phyloP scores from a whole-genome alignment of 2,797 vertebrate genomes.

The Lacerta agilis region DNA sequence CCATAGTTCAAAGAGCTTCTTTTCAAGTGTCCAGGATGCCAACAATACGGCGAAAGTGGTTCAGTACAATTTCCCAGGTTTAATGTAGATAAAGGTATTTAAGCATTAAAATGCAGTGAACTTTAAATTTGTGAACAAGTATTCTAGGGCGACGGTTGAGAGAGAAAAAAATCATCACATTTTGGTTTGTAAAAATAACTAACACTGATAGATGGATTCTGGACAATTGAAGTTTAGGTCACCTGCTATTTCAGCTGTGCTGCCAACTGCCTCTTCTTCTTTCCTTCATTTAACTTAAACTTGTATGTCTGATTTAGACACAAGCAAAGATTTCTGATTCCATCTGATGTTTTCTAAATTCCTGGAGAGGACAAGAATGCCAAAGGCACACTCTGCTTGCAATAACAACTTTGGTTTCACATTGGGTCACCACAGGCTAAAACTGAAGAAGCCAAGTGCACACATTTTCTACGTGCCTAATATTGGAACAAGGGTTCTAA shows the following conservation, averaged over 20 bases:
- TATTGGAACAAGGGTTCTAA: constrained; percentile 20
- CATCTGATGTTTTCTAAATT: neutral
- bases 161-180: neutral
- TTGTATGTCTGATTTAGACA: constrained; percentile 15
- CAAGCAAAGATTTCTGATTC: neutral
- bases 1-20: constrained; percentile 43
- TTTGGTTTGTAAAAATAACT: neutral
- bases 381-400: neutral
- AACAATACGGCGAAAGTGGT: constrained; percentile 42
- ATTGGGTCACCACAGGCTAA: constrained; percentile 22
- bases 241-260: neutral
- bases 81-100: constrained; percentile 49
- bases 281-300: neutral
- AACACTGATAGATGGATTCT: neutral
- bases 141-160: constrained; percentile 30
- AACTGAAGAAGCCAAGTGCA: neutral
- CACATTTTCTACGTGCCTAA: constrained; percentile 20
- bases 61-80: constrained; percentile 43
- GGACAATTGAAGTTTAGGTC: neutral
- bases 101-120: constrained; percentile 38
- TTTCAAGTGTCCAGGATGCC: constrained; percentile 37
- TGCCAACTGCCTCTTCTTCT: neutral
- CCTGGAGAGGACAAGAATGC: neutral
- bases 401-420: constrained; percentile 18
- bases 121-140: constrained; percentile 23